Conservation (phyloP, 1,140 invertebrate species). For the Physella acuta region DNA sequence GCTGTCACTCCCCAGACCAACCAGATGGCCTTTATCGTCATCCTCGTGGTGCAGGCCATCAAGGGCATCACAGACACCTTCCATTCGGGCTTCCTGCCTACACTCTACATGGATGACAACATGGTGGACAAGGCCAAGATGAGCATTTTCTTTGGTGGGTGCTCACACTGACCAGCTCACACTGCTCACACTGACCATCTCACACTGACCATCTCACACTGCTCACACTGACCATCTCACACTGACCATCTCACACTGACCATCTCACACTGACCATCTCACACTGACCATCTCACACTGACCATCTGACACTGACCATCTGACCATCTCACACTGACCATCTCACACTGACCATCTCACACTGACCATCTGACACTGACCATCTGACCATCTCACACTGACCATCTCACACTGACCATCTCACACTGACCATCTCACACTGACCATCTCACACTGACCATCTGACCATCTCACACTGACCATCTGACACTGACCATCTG, state of each 20-base stretch:
- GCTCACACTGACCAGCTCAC: background rate
- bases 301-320: no score
- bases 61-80: constrained; percentile 10
- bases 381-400: background rate
- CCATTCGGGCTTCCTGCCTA: constrained; percentile 5
- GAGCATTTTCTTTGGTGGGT: constrained; percentile 7
- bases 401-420: background rate
- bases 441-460: background rate
- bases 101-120: constrained; percentile 20
- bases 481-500: no score
- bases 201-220: no score
- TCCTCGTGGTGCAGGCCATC: background rate
- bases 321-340: background rate
- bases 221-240: no score
- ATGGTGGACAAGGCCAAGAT: constrained; percentile 11
- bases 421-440: background rate
- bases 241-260: no score
- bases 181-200: background rate
- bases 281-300: no score
- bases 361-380: background rate
- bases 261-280: no score
- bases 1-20: background rate
- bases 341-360: background rate
- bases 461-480: no score
- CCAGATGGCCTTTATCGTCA: background rate